A percentile compares a stretch with the other conserved stretches of the same genome.
Evolutionary conservation across 1,140 invertebrate species (phyloP).

Genomic region (Caenorhabditis remanei): DNA sequence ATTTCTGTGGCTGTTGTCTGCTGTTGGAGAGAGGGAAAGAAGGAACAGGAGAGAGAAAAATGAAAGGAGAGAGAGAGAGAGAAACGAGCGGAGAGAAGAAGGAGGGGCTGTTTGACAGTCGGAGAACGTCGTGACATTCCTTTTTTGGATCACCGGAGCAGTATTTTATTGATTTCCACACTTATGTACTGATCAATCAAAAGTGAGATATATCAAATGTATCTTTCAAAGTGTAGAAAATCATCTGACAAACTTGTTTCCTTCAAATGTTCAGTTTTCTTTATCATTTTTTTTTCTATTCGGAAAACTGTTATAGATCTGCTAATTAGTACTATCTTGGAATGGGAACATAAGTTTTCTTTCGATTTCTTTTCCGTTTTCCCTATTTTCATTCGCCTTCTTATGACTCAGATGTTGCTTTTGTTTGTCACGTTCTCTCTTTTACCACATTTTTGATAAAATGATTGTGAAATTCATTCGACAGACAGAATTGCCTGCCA

Average conservation of each 20-base stretch:
- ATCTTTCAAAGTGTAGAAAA: too few relatives aligned
- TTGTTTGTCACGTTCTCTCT: neutral
- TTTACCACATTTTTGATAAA: neutral
- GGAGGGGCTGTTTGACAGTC: slow-evolving; percentile 5
- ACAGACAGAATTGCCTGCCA: too few relatives aligned
- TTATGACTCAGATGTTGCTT: neutral
- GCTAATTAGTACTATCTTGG: too few relatives aligned
- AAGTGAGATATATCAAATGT: too few relatives aligned
- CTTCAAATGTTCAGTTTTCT: neutral
- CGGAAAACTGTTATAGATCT: too few relatives aligned
- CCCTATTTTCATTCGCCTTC: neutral
- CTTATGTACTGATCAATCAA: too few relatives aligned
- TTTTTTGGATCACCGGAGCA: neutral
- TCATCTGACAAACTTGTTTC: neutral
- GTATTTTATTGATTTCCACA: neutral
- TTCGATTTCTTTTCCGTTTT: neutral
- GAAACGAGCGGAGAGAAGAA: neutral
- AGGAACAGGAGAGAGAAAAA: neutral
- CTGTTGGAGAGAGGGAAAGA: neutral
- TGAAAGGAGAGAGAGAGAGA: neutral
- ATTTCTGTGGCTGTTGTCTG: too few relatives aligned
- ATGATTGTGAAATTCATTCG: neutral
- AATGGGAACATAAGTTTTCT: too few relatives aligned
- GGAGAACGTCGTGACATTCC: slow-evolving; percentile 1
- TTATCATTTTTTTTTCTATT: too few relatives aligned